phyloP scores from a whole-genome alignment of 2,113 vertebrate species.

The Struthio camelus region DNA sequence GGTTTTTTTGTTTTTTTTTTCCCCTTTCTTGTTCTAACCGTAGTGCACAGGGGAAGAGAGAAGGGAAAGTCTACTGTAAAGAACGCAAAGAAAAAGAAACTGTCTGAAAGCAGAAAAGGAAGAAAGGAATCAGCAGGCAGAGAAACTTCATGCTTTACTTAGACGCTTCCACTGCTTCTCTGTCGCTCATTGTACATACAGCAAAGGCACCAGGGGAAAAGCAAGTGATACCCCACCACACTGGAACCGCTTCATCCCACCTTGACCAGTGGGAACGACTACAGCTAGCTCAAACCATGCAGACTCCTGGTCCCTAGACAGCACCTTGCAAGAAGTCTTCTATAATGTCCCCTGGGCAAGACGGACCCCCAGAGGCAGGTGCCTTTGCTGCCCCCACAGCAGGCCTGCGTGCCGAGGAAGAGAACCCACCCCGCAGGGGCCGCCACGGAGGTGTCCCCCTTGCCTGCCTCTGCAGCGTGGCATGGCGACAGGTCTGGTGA shows the following conservation, averaged over 20 bases:
- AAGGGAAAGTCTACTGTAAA: not conserved
- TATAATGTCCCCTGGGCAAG: not conserved
- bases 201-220: not conserved
- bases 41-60: not conserved
- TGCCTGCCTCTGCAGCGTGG: not conserved
- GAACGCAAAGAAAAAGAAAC: not conserved
- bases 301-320: not conserved
- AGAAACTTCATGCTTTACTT: not conserved
- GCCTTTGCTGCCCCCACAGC: too few species aligned
- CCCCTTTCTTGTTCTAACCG: not conserved
- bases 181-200: rapidly evolving
- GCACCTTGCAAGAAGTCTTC: not conserved
- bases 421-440: too few species aligned
- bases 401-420: too few species aligned
- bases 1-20: not conserved
- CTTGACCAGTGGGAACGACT: not conserved
- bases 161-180: not conserved
- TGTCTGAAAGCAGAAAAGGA: not conserved
- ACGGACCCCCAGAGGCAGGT: not conserved
- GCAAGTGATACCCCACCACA: not conserved
- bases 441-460: not conserved
- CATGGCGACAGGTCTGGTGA: not conserved
- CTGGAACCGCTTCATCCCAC: not conserved
- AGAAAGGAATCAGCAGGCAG: not conserved
- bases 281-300: not conserved